Percentiles rank a stretch among this genome's conserved stretches.
Evolutionary conservation across 2,113 vertebrate species (phyloP).

Genomic region (Equus quagga): DNA sequence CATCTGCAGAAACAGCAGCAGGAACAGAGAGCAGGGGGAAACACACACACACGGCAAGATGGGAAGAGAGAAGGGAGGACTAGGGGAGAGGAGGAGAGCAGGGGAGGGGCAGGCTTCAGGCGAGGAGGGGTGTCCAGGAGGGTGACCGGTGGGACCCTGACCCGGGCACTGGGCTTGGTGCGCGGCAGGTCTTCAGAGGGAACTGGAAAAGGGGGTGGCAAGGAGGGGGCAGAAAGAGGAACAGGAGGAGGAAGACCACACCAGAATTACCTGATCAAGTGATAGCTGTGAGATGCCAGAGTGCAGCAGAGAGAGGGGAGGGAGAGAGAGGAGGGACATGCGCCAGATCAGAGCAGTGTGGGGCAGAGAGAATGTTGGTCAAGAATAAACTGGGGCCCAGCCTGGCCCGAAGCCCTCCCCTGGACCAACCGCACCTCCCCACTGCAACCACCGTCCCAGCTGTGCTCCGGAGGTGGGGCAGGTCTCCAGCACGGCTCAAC

Average conservation of each 20-base stretch:
- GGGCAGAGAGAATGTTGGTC: conserved; percentile 86
- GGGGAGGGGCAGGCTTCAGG: not conserved
- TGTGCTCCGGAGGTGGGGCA: conserved; percentile 79
- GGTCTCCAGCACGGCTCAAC: not conserved
- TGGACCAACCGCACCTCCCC: not conserved
- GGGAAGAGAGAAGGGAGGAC: not conserved
- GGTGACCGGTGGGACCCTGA: not conserved
- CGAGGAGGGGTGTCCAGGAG: not conserved
- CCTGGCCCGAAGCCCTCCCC: conserved; percentile 39
- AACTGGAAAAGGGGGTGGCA: conserved; percentile 55
- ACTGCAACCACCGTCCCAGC: not conserved
- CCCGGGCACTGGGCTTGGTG: not conserved
- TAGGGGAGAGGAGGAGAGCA: not conserved
- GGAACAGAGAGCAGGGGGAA: not conserved
- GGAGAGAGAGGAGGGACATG: conserved; percentile 92
- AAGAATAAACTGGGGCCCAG: conserved; percentile 56
- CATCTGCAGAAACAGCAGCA: not conserved
- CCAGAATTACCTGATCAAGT: conserved; percentile 98
- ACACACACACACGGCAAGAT: not conserved
- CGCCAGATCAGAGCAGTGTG: conserved; percentile 91
- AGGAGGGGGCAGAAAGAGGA: conserved; percentile 77
- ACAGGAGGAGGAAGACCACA: conserved; percentile 86
- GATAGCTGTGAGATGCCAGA: conserved; percentile 98
- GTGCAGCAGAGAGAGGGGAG: conserved; percentile 89
- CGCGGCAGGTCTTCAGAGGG: conserved; percentile 21